These are phyloP conservation scores for Onychomys leucogaster DNA, from an alignment of 2,797 vertebrate genomes.

Conservation along the genomic window DNA sequence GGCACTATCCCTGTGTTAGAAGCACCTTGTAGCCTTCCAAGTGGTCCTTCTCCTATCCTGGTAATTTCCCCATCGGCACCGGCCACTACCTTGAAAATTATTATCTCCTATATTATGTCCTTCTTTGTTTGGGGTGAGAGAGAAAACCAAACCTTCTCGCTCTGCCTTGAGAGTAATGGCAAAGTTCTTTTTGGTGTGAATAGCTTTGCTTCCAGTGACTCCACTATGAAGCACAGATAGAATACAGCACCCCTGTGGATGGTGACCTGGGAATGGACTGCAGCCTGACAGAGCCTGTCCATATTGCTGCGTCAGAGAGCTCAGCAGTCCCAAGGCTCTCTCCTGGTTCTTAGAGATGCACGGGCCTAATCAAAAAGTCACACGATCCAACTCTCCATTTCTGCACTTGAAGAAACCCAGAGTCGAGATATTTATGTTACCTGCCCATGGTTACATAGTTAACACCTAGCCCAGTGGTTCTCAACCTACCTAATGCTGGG, in stretches of 20 bases:
- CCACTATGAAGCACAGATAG: not conserved
- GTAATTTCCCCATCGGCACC: not conserved
- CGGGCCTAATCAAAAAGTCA: not conserved
- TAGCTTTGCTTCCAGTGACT: conserved; percentile 22
- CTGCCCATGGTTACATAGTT: not conserved
- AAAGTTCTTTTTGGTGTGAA: not conserved
- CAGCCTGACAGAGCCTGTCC: not conserved
- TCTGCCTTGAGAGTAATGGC: not conserved
- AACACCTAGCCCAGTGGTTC: not conserved
- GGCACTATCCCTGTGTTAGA: not conserved
- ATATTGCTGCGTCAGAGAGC: not conserved
- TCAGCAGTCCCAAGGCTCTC: not conserved
- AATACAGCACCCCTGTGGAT: not conserved
- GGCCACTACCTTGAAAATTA: not conserved
- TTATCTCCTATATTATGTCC: not conserved
- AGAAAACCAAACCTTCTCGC: conserved; percentile 13
- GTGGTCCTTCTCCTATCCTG: not conserved
- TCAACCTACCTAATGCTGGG: not conserved
- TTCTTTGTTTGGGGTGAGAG: conserved; percentile 21
- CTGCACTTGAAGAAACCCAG: not conserved
- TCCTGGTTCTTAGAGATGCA: conserved; percentile 9
- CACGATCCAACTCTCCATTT: conserved; percentile 22
- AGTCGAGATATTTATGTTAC: not conserved
- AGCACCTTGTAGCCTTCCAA: not conserved
- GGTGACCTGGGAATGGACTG: not conserved